These are phyloP conservation scores for Synanceia verrucosa DNA, from an alignment of 2,797 vertebrate species.

Conservation along the genomic window DNA sequence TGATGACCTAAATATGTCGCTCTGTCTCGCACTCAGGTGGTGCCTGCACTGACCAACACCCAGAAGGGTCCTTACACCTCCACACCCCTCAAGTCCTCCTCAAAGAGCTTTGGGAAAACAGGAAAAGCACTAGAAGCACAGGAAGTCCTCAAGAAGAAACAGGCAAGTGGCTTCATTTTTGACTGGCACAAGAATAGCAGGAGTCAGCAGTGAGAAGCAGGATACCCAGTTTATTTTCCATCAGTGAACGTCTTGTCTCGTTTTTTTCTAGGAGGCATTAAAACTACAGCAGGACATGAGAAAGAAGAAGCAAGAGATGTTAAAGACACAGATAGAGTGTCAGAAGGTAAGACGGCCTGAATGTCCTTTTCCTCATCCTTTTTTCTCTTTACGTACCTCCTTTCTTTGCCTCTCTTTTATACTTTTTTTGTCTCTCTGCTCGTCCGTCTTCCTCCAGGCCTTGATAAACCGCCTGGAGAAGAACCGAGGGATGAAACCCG, in stretches of 20 bases:
- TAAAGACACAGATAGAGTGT: constrained; percentile 96
- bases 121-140: constrained; percentile 91
- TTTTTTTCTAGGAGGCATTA: constrained; percentile 85
- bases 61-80: constrained; percentile 89
- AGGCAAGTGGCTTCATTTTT: constrained; percentile 80
- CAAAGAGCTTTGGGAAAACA: constrained; percentile 85
- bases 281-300: constrained; percentile 98
- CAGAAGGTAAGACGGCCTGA: constrained; percentile 88
- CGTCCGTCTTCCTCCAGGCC: constrained; percentile 76
- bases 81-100: constrained; percentile 84
- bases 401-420: too few species aligned
- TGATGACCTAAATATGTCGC: constrained; percentile 10
- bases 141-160: constrained; percentile 95
- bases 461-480: constrained; percentile 97
- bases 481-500: constrained; percentile 92
- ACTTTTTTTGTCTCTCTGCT: neutral
- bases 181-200: constrained; percentile 15
- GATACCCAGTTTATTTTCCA: neutral
- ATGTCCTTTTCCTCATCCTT: accelerated
- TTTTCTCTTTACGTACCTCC: too few species aligned
- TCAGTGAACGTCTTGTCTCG: neutral
- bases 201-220: neutral
- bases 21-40: constrained; percentile 38
- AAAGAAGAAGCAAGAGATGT: constrained; percentile 97
- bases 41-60: constrained; percentile 65